Percentiles rank a stretch among this genome's conserved stretches.
phyloP scores from a whole-genome alignment of 2,113 vertebrate genomes.

The Hippocampus comes region DNA sequence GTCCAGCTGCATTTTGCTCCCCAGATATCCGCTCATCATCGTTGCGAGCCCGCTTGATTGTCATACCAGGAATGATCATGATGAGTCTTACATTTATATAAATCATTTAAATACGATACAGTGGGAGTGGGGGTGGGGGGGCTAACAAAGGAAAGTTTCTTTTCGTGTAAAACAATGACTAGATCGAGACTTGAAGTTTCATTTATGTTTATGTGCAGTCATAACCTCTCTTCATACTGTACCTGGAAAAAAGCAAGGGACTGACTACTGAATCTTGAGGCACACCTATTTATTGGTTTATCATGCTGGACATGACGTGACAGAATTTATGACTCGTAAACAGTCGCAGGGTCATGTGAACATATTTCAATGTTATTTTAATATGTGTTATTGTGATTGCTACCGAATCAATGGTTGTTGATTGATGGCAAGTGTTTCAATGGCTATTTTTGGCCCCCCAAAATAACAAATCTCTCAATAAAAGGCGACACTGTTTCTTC shows the following conservation, averaged over 20 bases:
- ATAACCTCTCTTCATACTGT: too few species aligned
- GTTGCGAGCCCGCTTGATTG: neutral
- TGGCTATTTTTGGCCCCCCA: neutral
- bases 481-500: slow-evolving; percentile 5
- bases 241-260: too few species aligned
- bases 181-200: too few species aligned
- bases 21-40: slow-evolving; percentile 5
- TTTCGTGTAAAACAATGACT: neutral
- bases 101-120: neutral
- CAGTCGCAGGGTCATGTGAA: neutral
- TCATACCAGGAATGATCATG: neutral
- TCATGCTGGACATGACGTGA: too few species aligned
- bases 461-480: neutral
- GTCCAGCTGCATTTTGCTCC: neutral
- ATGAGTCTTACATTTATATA: neutral
- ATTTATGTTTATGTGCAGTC: too few species aligned
- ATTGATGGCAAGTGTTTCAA: neutral
- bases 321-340: neutral
- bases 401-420: neutral
- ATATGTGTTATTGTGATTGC: neutral
- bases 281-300: too few species aligned
- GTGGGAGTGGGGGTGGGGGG: neutral
- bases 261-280: too few species aligned
- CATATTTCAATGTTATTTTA: neutral
- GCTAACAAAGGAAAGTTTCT: neutral